Conservation (phyloP, 2,888 invertebrate genomes). For the Leistus spinibarbis region DNA sequence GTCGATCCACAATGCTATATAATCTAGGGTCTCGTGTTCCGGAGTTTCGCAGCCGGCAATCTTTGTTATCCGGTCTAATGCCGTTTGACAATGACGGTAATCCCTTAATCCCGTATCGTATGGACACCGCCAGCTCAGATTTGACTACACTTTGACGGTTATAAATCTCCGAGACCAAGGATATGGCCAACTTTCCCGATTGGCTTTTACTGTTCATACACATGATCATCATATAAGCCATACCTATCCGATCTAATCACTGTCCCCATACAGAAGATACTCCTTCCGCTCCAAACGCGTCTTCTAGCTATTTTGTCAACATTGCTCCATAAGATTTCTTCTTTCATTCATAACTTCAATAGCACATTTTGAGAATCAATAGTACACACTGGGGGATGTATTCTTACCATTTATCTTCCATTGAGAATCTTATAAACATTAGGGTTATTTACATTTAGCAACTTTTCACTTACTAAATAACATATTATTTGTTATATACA, state of each 20-base stretch:
- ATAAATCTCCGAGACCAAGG: not conserved
- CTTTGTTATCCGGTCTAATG: slow-evolving; percentile 34
- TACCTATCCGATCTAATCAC: not conserved
- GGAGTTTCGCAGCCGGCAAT: slow-evolving; percentile 22
- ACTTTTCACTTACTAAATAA: too few species aligned
- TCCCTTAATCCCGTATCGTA: slow-evolving; percentile 26
- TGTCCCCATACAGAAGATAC: not conserved
- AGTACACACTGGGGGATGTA: too few species aligned
- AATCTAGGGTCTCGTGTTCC: slow-evolving; percentile 13
- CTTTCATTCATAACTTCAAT: not conserved
- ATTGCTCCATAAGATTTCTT: not conserved
- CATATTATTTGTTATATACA: too few species aligned
- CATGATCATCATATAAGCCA: not conserved
- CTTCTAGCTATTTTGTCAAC: not conserved
- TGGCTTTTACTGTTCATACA: not conserved
- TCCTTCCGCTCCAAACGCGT: not conserved
- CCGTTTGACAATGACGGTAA: slow-evolving; percentile 33
- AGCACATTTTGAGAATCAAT: not conserved
- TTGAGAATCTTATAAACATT: too few species aligned
- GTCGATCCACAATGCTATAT: slow-evolving; percentile 8
- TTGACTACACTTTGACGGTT: slow-evolving; percentile 15
- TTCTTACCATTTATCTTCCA: too few species aligned
- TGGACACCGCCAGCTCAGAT: slow-evolving; percentile 25
- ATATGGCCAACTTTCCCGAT: not conserved
- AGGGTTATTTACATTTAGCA: too few species aligned